Percentiles rank a stretch among this genome's conserved stretches.
Evolutionary conservation across 2,888 invertebrate species (phyloP).

Genomic region (Colostygia pectinataria): DNA sequence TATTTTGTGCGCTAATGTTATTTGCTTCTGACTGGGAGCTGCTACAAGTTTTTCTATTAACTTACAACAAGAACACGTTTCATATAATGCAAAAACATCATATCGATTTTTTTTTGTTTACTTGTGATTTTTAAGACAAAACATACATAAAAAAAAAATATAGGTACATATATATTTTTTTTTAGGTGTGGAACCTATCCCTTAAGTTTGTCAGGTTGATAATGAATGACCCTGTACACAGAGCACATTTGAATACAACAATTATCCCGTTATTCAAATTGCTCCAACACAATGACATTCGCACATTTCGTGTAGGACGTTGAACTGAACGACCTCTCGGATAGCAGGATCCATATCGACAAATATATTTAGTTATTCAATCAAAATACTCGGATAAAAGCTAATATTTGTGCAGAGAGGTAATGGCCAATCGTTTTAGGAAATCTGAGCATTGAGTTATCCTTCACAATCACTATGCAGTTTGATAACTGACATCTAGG

Average conservation of each 20-base stretch:
- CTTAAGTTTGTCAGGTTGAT: too few species aligned
- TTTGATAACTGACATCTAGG: too few species aligned
- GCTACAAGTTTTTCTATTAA: too few species aligned
- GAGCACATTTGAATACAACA: constrained; percentile 16
- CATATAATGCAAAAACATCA: constrained; percentile 8
- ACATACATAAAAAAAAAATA: too few species aligned
- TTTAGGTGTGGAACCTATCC: too few species aligned
- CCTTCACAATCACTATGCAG: too few species aligned
- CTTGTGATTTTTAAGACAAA: too few species aligned
- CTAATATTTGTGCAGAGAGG: constrained; percentile 5
- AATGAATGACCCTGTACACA: too few species aligned
- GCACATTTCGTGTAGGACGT: constrained; percentile 58
- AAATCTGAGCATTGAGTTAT: not conserved
- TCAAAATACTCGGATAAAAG: constrained; percentile 11
- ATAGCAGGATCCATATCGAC: constrained; percentile 6
- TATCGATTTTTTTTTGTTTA: too few species aligned
- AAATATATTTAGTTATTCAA: constrained; percentile 19
- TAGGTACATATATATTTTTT: too few species aligned
- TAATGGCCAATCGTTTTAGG: not conserved
- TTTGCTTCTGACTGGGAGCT: too few species aligned
- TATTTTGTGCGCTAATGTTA: too few species aligned
- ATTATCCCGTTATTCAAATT: constrained; percentile 52
- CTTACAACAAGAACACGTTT: not conserved
- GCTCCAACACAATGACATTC: constrained; percentile 55
- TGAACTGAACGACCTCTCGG: constrained; percentile 45